phyloP scores from a whole-genome alignment of 2,797 vertebrate species.

The Enteromius trimaculatus region DNA sequence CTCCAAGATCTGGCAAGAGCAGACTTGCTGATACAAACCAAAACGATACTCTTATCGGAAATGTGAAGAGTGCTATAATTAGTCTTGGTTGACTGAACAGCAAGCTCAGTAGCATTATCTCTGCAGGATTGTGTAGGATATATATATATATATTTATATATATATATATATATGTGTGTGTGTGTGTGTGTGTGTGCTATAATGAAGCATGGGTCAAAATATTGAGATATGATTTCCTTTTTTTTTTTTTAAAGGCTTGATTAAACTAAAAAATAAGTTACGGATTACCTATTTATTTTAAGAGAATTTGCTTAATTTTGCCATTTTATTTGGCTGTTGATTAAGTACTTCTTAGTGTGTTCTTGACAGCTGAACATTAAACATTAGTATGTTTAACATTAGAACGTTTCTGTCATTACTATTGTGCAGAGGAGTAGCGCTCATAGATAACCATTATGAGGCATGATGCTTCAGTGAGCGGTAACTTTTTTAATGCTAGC shows the following conservation, averaged over 20 bases:
- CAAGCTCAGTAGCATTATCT: background rate
- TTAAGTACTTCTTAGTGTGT: background rate
- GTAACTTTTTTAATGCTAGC: background rate
- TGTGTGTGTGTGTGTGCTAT: too few species aligned
- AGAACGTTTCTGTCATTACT: background rate
- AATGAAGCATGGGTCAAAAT: background rate
- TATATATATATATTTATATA: too few species aligned
- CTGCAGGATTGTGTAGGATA: background rate
- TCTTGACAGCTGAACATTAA: background rate
- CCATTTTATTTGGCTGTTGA: background rate
- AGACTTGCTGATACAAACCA: conserved; percentile 28
- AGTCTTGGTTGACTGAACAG: background rate
- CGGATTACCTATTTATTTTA: background rate
- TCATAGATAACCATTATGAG: background rate
- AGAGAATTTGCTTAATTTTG: too few species aligned
- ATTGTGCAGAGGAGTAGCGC: background rate
- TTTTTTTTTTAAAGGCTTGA: background rate
- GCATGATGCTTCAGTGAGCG: background rate
- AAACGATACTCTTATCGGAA: conserved; percentile 2
- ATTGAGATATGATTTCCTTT: background rate
- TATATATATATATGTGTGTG: too few species aligned
- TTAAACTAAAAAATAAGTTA: background rate
- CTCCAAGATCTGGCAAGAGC: conserved; percentile 2
- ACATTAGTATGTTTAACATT: background rate
- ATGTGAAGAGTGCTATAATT: conserved; percentile 9